Conservation (phyloP, 2,113 vertebrate genomes). For the Rhodinocichla rosea region DNA sequence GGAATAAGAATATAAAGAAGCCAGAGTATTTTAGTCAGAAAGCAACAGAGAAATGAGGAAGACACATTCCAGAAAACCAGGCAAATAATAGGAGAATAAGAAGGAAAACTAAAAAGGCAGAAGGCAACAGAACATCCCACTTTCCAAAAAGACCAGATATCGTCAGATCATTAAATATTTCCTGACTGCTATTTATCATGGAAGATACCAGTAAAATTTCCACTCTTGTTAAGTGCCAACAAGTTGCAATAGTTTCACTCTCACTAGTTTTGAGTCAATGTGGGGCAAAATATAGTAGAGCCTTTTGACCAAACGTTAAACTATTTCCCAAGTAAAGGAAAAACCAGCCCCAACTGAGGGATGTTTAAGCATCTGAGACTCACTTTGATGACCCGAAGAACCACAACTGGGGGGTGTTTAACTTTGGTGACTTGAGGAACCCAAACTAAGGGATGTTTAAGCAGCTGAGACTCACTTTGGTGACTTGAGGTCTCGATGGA, state of each 20-base stretch:
- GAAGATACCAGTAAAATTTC: neutral
- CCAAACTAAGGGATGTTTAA: neutral
- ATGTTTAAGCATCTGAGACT: neutral
- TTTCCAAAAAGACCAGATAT: neutral
- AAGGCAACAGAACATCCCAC: neutral
- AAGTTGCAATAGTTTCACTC: neutral
- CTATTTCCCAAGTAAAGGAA: neutral
- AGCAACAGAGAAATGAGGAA: neutral
- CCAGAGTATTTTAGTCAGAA: neutral
- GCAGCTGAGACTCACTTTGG: conserved; percentile 81
- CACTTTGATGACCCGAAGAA: neutral
- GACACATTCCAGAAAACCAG: neutral
- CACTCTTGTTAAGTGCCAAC: neutral
- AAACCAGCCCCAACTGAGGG: neutral
- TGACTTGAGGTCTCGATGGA: conserved; percentile 98
- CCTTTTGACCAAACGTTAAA: neutral
- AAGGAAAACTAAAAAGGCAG: neutral
- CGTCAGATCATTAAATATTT: neutral
- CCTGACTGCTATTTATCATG: neutral
- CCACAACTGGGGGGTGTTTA: neutral
- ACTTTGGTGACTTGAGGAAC: neutral
- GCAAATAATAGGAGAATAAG: neutral
- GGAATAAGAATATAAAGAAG: neutral
- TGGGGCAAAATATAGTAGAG: neutral
- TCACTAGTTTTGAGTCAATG: neutral